phyloP scores from a whole-genome alignment of 1,140 invertebrate species.

The Yoshiicerus persimilis region DNA sequence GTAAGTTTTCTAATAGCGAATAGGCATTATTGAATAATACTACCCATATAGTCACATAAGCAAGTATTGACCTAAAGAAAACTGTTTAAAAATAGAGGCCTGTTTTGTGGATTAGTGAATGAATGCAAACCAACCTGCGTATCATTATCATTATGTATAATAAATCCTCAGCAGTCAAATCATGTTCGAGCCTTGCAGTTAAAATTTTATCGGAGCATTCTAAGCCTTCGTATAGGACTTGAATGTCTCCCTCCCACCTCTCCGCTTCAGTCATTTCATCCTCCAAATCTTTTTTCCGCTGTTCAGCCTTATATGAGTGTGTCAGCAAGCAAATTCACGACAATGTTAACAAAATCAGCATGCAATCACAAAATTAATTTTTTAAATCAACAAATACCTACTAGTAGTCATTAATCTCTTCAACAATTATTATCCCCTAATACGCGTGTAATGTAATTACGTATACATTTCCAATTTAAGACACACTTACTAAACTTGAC shows the following conservation, averaged over 20 bases:
- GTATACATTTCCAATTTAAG: neutral
- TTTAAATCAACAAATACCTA: neutral
- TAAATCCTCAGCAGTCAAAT: conserved; percentile 76
- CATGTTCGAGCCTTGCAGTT: conserved; percentile 72
- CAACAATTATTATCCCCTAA: neutral
- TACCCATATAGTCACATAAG: too few relatives aligned
- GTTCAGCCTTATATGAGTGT: conserved; percentile 39
- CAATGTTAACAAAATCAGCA: conserved; percentile 13
- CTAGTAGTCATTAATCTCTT: neutral
- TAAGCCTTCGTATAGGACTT: conserved; percentile 39
- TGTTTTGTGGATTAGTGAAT: neutral
- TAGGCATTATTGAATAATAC: too few relatives aligned
- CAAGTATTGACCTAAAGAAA: too few relatives aligned
- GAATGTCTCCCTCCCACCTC: conserved; percentile 39
- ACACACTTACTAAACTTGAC: neutral
- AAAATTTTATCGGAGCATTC: conserved; percentile 52
- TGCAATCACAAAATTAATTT: conserved; percentile 12
- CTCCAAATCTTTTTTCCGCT: conserved; percentile 37
- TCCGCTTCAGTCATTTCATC: conserved; percentile 42
- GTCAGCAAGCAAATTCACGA: conserved; percentile 30
- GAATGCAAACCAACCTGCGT: conserved; percentile 63
- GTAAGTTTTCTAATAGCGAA: too few relatives aligned
- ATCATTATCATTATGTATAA: too few relatives aligned
- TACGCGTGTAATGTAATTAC: too few relatives aligned
- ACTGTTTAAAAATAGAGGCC: too few relatives aligned